Percentiles rank a stretch among this genome's conserved stretches.
Evolutionary conservation across 2,888 invertebrate genomes (phyloP).

Genomic region (Tortricodes alternella): DNA sequence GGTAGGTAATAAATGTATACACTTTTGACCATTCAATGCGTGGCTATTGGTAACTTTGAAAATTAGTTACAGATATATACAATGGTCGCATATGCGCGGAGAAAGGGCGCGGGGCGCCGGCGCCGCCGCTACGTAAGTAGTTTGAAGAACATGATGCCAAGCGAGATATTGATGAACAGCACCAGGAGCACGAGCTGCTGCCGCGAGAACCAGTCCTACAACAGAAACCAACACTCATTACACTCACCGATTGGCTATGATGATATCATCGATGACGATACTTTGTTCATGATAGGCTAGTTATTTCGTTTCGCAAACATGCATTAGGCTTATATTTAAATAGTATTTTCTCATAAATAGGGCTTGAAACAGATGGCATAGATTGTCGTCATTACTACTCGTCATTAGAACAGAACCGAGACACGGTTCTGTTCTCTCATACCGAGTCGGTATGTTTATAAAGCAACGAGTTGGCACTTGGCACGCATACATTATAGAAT

Average conservation of each 20-base stretch:
- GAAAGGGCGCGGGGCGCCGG: conserved; percentile 65
- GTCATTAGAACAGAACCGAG: too few relatives aligned
- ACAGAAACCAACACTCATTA: conserved; percentile 34
- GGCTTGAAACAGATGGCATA: too few relatives aligned
- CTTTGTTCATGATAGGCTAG: too few relatives aligned
- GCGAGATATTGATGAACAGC: conserved; percentile 95
- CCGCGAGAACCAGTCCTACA: conserved; percentile 97
- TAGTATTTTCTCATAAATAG: too few relatives aligned
- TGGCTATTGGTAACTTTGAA: conserved; percentile 61
- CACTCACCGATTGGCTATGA: too few relatives aligned
- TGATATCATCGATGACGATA: too few relatives aligned
- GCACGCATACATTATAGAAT: not conserved
- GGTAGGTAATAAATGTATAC: conserved; percentile 44
- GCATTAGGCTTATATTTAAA: too few relatives aligned
- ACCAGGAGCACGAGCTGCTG: conserved; percentile 97
- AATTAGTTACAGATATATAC: conserved; percentile 47
- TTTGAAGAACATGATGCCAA: conserved; percentile 98
- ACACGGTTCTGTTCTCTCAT: too few relatives aligned
- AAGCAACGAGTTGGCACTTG: conserved; percentile 38
- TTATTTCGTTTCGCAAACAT: too few relatives aligned
- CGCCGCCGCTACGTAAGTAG: conserved; percentile 94
- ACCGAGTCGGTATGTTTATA: too few relatives aligned
- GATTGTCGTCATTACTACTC: too few relatives aligned
- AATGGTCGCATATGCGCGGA: conserved; percentile 47
- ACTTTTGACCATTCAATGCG: conserved; percentile 58